Base-by-base conservation (phyloP, 2,113 vertebrate species). In the Numenius arquata region DNA sequence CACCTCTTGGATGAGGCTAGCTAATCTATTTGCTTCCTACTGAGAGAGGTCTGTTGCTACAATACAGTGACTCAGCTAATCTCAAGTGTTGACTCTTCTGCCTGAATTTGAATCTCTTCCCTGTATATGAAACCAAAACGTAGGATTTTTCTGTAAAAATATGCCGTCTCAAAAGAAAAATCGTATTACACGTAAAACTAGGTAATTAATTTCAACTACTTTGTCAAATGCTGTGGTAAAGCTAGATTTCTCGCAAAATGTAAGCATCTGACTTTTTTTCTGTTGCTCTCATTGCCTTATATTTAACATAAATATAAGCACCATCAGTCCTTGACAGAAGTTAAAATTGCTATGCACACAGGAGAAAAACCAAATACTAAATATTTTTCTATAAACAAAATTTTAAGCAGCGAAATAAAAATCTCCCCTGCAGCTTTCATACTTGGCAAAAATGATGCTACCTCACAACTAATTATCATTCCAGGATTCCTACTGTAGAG, bases 51-150 rank as follows among this genome's bases (percentile, higher is more conserved):
- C 50, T 85, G 74, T 74, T 92, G 56, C 63, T 72, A 72, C 77
- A 71, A 55, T 13, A 71, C 53, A 88, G 67, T 95, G 88, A 95
- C 83, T 96, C 95, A 95, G 93, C 76, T 71, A 3, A 90, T 79
- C 58, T 75, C 50, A 74, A 55, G n/a, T 63, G 16, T 58, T 92
- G 80, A 74, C 61, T 59, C 27, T 40, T 52, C 66, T 34, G 52
- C 50, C 55, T 67, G 26, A 50, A 74, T 84, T 32, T 30, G 36
- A 88, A 81, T 71, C 18, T 76, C 76, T 91, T 85, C 32, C 45
- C 41, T 67, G 48, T 8, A 16, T 6, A 23, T 38, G 11, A 56
- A 75, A 72, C 30, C 6, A 36, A 88, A 87, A 21, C 30, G 29
- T 10, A 26, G n/a, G 25, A 11, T 41, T 40, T 30, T 53, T n/a